phyloP scores from a whole-genome alignment of 2,113 vertebrate genomes.

The Ictalurus furcatus region DNA sequence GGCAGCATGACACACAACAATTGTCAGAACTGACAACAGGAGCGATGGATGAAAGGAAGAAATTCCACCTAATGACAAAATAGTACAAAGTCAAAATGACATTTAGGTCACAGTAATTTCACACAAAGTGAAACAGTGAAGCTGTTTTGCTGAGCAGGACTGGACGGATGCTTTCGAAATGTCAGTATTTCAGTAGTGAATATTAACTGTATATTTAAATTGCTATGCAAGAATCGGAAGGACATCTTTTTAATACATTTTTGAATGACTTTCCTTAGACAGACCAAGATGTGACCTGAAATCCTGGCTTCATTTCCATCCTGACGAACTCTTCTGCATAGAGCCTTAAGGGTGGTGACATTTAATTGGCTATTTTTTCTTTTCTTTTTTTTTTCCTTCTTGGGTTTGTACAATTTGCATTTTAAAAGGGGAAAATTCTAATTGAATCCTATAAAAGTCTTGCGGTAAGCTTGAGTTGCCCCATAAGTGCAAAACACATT shows the following conservation, averaged over 20 bases:
- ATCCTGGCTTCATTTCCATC: not conserved
- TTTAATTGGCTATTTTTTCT: not conserved
- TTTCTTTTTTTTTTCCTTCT: not conserved
- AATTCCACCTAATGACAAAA: conserved; percentile 13
- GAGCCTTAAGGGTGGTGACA: not conserved
- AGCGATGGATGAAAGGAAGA: conserved; percentile 13
- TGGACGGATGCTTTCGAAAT: not conserved
- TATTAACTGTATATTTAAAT: not conserved
- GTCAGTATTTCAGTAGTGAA: not conserved
- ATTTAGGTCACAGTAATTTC: conserved; percentile 18
- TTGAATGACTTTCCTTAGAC: not conserved
- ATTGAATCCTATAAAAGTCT: not conserved
- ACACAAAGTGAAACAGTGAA: conserved; percentile 32
- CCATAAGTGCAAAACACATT: not conserved
- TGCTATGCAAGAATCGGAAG: not conserved
- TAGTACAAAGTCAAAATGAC: conserved; percentile 8
- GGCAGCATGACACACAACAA: not conserved
- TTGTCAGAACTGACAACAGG: conserved; percentile 38
- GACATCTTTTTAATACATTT: not conserved
- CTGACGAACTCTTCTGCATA: not conserved
- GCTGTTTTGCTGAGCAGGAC: not conserved
- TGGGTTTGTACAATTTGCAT: not conserved
- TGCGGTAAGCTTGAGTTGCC: not conserved
- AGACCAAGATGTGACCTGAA: not conserved
- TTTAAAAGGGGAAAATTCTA: not conserved